Evolutionary conservation across 2,888 invertebrate genomes (phyloP), one percentile per base, ranked within the genome.

Genomic region (Phragmatobia fuliginosa): DNA sequence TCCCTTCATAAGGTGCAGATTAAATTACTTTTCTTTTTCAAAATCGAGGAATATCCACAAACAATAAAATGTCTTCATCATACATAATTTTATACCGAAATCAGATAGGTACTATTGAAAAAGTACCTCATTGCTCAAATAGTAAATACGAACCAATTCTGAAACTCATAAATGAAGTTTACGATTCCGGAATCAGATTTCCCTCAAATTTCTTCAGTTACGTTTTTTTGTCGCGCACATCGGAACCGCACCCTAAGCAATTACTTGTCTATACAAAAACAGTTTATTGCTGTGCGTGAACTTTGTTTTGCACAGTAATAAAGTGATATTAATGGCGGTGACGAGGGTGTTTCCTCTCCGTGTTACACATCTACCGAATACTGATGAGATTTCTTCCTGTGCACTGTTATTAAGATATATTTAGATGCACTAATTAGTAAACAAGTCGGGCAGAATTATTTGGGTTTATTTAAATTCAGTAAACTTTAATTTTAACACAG

Each of bases 291-390:
- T 60, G 49, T 60, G 59, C 68, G 68, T 68, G 68, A 68, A 68
- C 68, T 68, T 68, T 68, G 68, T 68, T 68, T 60, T 68, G 68
- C 64, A 64, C 68, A 64, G 64, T 64, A 68, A 68, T 68, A 68
- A 68, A 68, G 59, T 68, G 68, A 68, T 68, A 68, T 68, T 68
- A 68, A 68, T 68, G 64, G 68, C 31, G 28, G 60, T 64, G 64
- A 64, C 64, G 60, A 64, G 59, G 68, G 36, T 10, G 68, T 60
- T 68, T 64, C 59, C 64, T 64, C 68, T 68, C 33, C 36, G 36
- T 49, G 62, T 58, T 62, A 56, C 56, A 63, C 38, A 68, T 59
- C 59, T 14, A 59, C 33, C 49, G 59, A 31, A 16, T 32, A 28
- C 62, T 31, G 58, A 14, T 41, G 36, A 60, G 64, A 59, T 52